A percentile compares a stretch with the other conserved stretches of the same genome.
phyloP scores from a whole-genome alignment of 2,113 vertebrate genomes.

The Struthidea cinerea region DNA sequence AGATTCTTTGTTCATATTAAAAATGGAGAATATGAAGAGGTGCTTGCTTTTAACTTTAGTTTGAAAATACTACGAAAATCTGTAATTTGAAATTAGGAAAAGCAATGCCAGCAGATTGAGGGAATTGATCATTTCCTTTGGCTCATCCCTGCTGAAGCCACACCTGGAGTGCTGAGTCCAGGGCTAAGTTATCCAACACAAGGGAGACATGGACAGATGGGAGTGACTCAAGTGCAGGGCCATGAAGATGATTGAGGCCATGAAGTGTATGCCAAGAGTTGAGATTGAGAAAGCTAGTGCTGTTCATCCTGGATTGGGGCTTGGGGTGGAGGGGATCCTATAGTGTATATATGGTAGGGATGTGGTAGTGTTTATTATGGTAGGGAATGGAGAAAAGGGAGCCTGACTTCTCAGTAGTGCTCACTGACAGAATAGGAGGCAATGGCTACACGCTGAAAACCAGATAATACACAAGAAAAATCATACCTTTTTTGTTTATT shows the following conservation, averaged over 20 bases:
- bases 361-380: too few relatives aligned
- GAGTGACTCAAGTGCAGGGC: background rate
- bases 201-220: background rate
- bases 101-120: background rate
- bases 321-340: background rate
- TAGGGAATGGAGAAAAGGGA: background rate
- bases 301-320: background rate
- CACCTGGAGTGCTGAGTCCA: background rate
- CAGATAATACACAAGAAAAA: background rate
- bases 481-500: background rate
- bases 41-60: background rate
- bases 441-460: background rate
- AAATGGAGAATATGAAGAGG: background rate
- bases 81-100: background rate
- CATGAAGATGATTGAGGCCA: background rate
- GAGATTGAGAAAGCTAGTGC: background rate
- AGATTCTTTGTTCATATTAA: background rate
- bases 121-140: background rate
- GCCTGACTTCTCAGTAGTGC: background rate
- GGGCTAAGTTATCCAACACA: background rate
- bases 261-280: accelerated
- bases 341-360: background rate
- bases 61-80: background rate
- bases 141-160: background rate
- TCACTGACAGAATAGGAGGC: background rate